These are phyloP conservation scores for Orchestia grillus DNA, from an alignment of 1,140 invertebrate species.

Conservation along the genomic window DNA sequence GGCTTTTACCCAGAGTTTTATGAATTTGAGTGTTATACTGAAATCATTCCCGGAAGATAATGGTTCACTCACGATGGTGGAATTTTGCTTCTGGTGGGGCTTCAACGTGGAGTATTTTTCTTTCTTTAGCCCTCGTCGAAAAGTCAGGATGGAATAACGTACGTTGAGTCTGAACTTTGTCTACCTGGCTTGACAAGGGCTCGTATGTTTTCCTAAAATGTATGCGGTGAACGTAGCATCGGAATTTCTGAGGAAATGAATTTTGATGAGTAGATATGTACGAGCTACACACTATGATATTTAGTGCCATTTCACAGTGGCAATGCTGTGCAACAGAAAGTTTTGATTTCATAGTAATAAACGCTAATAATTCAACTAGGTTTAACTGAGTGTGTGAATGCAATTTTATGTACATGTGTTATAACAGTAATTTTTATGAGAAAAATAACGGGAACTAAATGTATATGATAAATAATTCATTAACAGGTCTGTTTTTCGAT, in stretches of 20 bases:
- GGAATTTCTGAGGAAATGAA: not conserved
- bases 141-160: not conserved
- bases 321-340: not conserved
- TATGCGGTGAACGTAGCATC: not conserved
- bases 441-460: too few species aligned
- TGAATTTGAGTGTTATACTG: not conserved
- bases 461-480: too few species aligned
- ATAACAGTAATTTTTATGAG: not conserved
- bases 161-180: not conserved
- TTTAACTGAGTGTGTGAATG: not conserved
- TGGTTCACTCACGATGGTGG: not conserved
- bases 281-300: not conserved
- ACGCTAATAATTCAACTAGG: not conserved
- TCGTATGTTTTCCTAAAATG: not conserved
- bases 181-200: not conserved
- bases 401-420: not conserved
- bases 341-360: not conserved
- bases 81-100: not conserved
- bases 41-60: not conserved
- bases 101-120: not conserved
- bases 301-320: not conserved
- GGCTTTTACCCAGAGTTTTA: not conserved
- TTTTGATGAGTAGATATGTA: not conserved
- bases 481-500: not conserved
- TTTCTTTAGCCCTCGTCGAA: not conserved